Conservation (phyloP, 92 coral and sea anemone species). For the Epizoanthus ramosus region DNA sequence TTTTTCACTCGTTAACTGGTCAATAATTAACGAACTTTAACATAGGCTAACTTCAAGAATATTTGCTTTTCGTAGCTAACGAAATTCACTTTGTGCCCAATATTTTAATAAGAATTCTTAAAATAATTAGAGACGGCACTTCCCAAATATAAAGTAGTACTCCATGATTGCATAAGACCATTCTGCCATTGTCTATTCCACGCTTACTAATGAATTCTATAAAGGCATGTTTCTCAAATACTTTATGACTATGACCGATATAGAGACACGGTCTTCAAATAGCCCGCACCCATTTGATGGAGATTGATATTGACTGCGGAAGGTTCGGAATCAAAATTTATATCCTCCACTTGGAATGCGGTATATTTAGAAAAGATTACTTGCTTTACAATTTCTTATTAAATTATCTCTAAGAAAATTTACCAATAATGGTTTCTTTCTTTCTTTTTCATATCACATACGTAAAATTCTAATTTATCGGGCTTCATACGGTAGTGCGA, state of each 20-base stretch:
- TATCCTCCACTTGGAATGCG: conserved; percentile 31
- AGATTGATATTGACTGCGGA: conserved; percentile 44
- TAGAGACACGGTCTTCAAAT: conserved; percentile 2
- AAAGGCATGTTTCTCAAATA: background rate
- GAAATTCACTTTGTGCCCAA: too few relatives aligned
- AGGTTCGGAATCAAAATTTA: conserved; percentile 18
- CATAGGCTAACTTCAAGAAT: background rate
- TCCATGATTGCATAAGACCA: background rate
- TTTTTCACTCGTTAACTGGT: conserved; percentile 1
- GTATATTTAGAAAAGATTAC: conserved; percentile 22
- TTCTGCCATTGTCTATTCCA: background rate
- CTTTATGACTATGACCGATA: background rate
- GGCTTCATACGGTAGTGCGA: conserved; percentile 10
- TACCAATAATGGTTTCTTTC: conserved; percentile 11
- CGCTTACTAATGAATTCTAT: conserved; percentile 13
- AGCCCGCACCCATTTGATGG: conserved; percentile 15
- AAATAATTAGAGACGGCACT: background rate
- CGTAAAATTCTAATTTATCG: conserved; percentile 19
- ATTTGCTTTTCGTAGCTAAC: background rate
- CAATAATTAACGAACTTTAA: background rate
- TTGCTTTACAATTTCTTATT: conserved; percentile 19
- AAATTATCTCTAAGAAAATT: conserved; percentile 33
- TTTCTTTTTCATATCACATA: background rate
- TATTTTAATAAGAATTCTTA: too few relatives aligned
- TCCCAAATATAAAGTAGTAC: background rate